Base-by-base conservation (phyloP, 2,797 vertebrate genomes). In the Muscicapa comitata region DNA sequence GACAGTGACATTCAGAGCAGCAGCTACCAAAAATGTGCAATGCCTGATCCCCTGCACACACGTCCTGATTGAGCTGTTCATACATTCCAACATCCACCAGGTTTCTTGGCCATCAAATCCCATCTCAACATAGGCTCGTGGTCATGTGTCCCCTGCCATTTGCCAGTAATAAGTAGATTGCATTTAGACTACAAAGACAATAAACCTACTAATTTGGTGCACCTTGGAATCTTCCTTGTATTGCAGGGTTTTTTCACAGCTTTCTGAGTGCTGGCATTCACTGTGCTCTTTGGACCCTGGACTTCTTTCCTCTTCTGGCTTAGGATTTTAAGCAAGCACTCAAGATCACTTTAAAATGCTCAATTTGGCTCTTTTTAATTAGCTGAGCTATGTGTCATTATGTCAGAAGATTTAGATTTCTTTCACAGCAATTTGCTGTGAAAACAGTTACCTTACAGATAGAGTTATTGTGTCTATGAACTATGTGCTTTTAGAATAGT, bases 291-390 rank as follows among this genome's bases (percentile, higher is more conserved):
- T 78, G 54, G 51, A 29, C 85, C 45, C 75, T 67, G 26, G 68
- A 33, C 53, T 78, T 62, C 29, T 25, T 93, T 86, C 88, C 48
- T 67, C 20, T 83, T 81, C 63, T 59, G 42, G 29, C 38, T 73
- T 63, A 50, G 78, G 82, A 58, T 42, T 65, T 70, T 87, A 73
- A 95, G 77, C 79, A 82, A 74, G 58, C 24, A n/a, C 47, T 92
- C 68, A 61, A 70, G 71, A 65, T 94, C 78, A 21, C 31, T 93
- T 93, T 43, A 55, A 40, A 43, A 43, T 67, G 43, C 51, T 91
- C 86, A 84, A 0, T 45, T 28, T 37, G 50, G 26, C 67, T 82
- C 31, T 70, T 96, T 84, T 93, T 96, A 90, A 93, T 94, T 95
- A 81, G 40, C 70, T 79, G 35, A 33, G 37, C 28, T 42, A 12